Base-by-base conservation (phyloP, 2,113 vertebrate genomes). In the Hassar affinis region DNA sequence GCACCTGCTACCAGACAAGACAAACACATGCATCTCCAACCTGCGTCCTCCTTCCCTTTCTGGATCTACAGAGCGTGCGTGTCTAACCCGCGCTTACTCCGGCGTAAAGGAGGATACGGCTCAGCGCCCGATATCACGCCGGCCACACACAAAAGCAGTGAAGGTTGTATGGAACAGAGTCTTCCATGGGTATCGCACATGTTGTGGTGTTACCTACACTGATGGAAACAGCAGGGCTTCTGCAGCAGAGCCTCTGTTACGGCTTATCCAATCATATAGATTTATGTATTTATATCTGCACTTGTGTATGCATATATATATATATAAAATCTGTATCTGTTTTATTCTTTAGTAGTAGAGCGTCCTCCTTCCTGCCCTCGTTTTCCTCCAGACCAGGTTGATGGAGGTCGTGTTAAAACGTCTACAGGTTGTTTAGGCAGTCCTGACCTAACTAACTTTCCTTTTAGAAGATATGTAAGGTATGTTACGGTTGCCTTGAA, bases 1-100 rank as follows among this genome's bases (percentile, higher is more conserved):
- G 87, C 84, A 85, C 51, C 25, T 83, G 85, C 68, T 52, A 45
- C 79, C 66, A 71, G 38, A 54, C 47, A 54, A 52, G 33, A 74
- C 38, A 69, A 27, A 59, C 62, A 45, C 51, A 22, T 30, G 15
- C n/a, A 51, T 80, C 79, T 68, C 49, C 22, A 42, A 49, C 57
- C n/a, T 59, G 52, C 51, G 22, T 38, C 22, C 51, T 42, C 38
- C 4, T 49, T 59, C 9, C 25, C 33, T 68, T 52, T 22, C 61
- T 71, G 42, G 42, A 56, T 27, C 54, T 49, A 1, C 38, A 25
- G 51, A 61, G 4, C 12, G 27, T 18, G 1, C 51, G 57, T 33
- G 9, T n/a, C 51, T 27, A 71, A 83, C 52, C 7, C 52, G 64
- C 38, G 6, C 38, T 2, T 42, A 42, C 38, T 42, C 38, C 38